These are phyloP conservation scores for Schizothorax lantsangensis DNA, from an alignment of 2,797 vertebrate species.

Conservation along the genomic window DNA sequence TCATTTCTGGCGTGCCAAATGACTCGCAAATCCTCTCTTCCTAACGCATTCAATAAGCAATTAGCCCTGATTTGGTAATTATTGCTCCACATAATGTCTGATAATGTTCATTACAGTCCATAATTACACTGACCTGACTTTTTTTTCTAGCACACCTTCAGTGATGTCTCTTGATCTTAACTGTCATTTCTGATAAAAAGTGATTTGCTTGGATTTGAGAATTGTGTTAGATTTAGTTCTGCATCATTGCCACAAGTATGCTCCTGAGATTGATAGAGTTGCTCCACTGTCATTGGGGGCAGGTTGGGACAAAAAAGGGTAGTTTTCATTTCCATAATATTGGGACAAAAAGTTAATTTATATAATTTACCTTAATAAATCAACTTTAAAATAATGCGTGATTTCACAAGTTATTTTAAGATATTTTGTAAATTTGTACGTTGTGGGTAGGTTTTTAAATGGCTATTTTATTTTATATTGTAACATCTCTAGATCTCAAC, in stretches of 20 bases:
- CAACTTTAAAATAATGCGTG: neutral
- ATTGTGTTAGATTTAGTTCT: slow-evolving; percentile 74
- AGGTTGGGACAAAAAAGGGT: slow-evolving; percentile 67
- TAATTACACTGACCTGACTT: slow-evolving; percentile 80
- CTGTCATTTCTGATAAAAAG: slow-evolving; percentile 73
- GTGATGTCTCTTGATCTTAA: slow-evolving; percentile 61
- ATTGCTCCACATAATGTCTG: slow-evolving; percentile 69
- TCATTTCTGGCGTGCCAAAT: slow-evolving; percentile 67
- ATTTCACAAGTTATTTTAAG: neutral
- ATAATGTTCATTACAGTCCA: slow-evolving; percentile 78
- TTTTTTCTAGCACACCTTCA: slow-evolving; percentile 71
- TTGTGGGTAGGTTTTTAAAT: neutral
- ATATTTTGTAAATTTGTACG: neutral
- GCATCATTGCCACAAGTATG: slow-evolving; percentile 82
- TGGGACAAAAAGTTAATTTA: neutral
- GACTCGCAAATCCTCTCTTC: slow-evolving; percentile 70
- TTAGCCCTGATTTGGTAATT: slow-evolving; percentile 80
- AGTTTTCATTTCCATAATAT: slow-evolving; percentile 47
- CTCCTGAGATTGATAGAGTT: slow-evolving; percentile 82
- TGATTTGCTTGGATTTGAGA: slow-evolving; percentile 67
- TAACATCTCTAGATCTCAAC: neutral
- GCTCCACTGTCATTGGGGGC: slow-evolving; percentile 69
- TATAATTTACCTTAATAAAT: neutral
- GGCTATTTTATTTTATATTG: neutral
- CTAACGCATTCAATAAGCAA: slow-evolving; percentile 74